Conservation (phyloP, 37 sponge, comb jelly and placozoan genomes). For the Lycopodina hypogea region DNA sequence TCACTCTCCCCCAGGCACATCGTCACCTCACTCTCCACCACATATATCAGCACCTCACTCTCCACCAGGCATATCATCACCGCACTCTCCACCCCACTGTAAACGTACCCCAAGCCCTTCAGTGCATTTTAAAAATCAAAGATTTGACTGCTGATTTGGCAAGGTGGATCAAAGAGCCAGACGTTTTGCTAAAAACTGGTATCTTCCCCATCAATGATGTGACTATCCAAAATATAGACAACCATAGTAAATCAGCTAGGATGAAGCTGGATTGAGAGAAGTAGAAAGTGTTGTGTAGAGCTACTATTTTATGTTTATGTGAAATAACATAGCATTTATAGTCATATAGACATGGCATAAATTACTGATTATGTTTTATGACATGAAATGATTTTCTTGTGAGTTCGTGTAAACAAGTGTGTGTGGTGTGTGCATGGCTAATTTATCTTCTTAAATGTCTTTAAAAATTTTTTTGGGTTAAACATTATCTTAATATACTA, state of each 20-base stretch:
- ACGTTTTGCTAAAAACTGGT: slow-evolving; percentile 85
- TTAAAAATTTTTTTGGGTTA: no score
- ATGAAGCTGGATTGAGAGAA: no score
- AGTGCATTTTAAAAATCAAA: background rate
- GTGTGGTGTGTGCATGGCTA: no score
- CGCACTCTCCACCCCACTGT: background rate
- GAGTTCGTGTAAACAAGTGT: no score
- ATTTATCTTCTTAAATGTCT: no score
- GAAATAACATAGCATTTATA: no score
- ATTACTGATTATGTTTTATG: no score
- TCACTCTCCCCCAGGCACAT: background rate
- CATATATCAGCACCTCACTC: background rate
- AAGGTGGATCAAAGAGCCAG: slow-evolving; percentile 88
- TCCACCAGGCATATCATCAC: background rate
- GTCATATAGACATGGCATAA: no score
- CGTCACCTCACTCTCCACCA: background rate
- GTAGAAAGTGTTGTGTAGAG: no score
- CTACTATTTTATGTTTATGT: no score
- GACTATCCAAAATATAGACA: slow-evolving; percentile 77
- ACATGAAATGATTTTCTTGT: no score
- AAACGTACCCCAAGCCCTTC: background rate
- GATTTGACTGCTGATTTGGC: slow-evolving; percentile 45
- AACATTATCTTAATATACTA: no score
- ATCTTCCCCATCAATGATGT: slow-evolving; percentile 76
- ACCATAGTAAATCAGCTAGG: slow-evolving; percentile 61